Base-by-base conservation (phyloP, 2,113 vertebrate genomes). In the Fukomys damarensis region DNA sequence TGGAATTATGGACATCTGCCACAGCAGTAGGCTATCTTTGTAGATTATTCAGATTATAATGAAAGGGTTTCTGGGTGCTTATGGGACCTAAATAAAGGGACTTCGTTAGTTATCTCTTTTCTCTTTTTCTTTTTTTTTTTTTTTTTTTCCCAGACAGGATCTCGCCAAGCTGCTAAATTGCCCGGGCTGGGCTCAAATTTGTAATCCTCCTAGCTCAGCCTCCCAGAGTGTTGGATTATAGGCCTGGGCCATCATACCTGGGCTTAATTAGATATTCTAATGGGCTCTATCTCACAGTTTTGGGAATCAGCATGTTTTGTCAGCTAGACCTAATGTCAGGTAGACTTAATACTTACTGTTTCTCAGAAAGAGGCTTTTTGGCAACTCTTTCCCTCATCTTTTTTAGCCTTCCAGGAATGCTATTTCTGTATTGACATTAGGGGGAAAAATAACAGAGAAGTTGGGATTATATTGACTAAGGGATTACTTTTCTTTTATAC, bases 31-130 rank as follows among this genome's bases (percentile, higher is more conserved):
- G n/a, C n/a, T 61, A n/a, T 83, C 6, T 26, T 38, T 14, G 0
- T 70, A 72, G 32, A n/a, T 30, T 63, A 95, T 97, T 86, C 30
- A 90, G 74, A 63, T 86, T 86, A 56, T 70, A 94, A 63, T 70
- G 35, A 86, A 85, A 66, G 32, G 10, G 5, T 87, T 86, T 94
- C 35, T 79, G 46, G 63, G 30, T 81, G 0, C 2, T 59, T 1
- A 0, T 54, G 72, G 52, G 58, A 43, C 1, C 22, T 66, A 7
- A 65, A 35, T 84, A 4, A 66, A 24, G 74, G 58, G 5, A n/a
- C 13, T 76, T 88, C 66, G 66, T 70, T 87, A 68, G 12, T 38
- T 38, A 49, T 9, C 30, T 52, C 32, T 32, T 32, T 32, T 49
- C 2, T 56, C 35, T 19, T n/a, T 35, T n/a, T 56, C 49, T 38